Conservation (phyloP, 2,113 vertebrate genomes). For the Otolemur garnettii region DNA sequence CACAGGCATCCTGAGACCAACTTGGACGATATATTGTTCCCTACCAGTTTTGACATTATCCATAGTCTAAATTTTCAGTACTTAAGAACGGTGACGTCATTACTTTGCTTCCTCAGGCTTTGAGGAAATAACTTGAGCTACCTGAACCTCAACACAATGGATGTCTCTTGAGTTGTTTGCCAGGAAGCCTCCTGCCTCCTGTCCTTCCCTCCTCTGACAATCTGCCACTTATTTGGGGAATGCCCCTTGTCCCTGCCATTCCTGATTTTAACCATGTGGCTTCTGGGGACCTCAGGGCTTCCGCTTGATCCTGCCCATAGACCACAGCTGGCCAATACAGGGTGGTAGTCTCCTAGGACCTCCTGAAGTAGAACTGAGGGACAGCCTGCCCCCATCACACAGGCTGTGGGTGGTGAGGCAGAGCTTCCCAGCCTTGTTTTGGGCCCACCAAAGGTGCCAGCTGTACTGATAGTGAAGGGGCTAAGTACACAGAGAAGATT, state of each 20-base stretch:
- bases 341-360: not conserved
- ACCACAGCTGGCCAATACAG: not conserved
- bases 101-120: not conserved
- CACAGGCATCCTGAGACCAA: not conserved
- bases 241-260: not conserved
- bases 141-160: rapidly evolving
- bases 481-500: not conserved
- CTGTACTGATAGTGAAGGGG: rapidly evolving
- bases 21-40: not conserved
- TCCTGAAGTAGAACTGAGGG: not conserved
- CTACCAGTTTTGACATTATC: not conserved
- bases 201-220: not conserved
- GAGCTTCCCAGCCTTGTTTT: not conserved
- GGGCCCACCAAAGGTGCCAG: not conserved
- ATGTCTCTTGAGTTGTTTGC: not conserved
- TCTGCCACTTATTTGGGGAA: not conserved
- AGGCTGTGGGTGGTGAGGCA: not conserved
- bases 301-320: not conserved
- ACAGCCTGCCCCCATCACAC: not conserved
- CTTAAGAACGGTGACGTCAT: too few species aligned
- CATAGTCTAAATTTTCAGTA: too few species aligned
- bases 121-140: not conserved
- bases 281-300: not conserved
- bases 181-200: rapidly evolving
- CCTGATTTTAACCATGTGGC: not conserved